Conservation (phyloP, 1,140 invertebrate genomes). For the Vollenhovia emeryi region DNA sequence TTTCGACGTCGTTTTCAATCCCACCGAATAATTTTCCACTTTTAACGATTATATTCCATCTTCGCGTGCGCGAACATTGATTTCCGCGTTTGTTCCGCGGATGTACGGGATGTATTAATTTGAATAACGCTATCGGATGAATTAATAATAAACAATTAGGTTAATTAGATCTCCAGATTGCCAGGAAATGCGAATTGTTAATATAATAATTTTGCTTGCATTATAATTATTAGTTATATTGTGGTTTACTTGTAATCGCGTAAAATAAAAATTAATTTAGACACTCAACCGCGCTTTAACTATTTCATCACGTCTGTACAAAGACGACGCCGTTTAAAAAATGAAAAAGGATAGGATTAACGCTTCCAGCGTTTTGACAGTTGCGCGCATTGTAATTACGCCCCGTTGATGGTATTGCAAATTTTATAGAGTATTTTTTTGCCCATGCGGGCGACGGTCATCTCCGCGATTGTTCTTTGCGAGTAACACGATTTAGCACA, state of each 20-base stretch:
- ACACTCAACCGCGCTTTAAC: no score
- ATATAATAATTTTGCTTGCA: constrained; percentile 44
- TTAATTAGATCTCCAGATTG: constrained; percentile 50
- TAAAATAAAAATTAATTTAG: no score
- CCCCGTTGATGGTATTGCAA: not conserved
- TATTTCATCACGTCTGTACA: no score
- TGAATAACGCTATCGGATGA: constrained; percentile 39
- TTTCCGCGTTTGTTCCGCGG: constrained; percentile 9
- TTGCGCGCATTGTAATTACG: not conserved
- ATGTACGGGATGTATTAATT: constrained; percentile 44
- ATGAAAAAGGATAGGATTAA: not conserved
- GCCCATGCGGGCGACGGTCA: not conserved
- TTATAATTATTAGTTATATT: constrained; percentile 13
- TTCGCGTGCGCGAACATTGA: constrained; percentile 12
- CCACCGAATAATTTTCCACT: not conserved
- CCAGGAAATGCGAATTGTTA: constrained; percentile 37
- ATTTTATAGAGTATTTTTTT: constrained; percentile 30
- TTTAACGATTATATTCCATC: not conserved
- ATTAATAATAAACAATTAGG: constrained; percentile 53
- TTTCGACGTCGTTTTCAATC: not conserved
- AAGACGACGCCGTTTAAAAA: not conserved
- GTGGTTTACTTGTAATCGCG: no score
- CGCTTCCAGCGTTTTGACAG: not conserved
- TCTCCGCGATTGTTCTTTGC: constrained; percentile 18
- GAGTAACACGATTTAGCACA: not conserved